phyloP scores from a whole-genome alignment of 2,888 invertebrate species.

The Aporophyla nigra region DNA sequence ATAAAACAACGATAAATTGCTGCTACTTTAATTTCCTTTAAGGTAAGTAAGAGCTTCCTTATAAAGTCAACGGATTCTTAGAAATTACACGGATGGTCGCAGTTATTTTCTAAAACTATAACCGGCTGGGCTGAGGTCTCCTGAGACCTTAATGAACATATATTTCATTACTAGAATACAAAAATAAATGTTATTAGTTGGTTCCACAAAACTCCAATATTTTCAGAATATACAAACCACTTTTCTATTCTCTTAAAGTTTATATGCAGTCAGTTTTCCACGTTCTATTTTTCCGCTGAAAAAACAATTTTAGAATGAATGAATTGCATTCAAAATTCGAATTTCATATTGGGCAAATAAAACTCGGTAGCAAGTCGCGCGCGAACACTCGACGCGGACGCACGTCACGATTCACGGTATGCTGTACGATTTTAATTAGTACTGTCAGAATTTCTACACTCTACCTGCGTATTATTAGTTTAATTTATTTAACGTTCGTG shows the following conservation, averaged over 20 bases:
- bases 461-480: slow-evolving; percentile 41
- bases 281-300: neutral
- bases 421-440: slow-evolving; percentile 68
- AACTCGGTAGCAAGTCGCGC: slow-evolving; percentile 48
- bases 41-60: slow-evolving; percentile 27
- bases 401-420: slow-evolving; percentile 61
- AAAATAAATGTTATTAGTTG: neutral
- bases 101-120: slow-evolving; percentile 15
- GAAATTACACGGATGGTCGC: slow-evolving; percentile 10
- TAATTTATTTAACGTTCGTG: slow-evolving; percentile 38
- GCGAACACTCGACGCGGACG: slow-evolving; percentile 39
- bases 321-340: slow-evolving; percentile 46
- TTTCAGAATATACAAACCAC: neutral
- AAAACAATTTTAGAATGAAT: slow-evolving; percentile 32
- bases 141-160: neutral
- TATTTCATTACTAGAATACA: neutral
- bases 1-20: slow-evolving; percentile 53
- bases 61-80: slow-evolving; percentile 13
- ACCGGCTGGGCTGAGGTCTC: too few species aligned
- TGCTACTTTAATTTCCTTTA: slow-evolving; percentile 49
- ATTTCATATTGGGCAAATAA: slow-evolving; percentile 51
- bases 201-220: slow-evolving; percentile 12
- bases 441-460: slow-evolving; percentile 46
- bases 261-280: slow-evolving; percentile 29
- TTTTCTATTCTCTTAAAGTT: slow-evolving; percentile 16